A percentile compares a stretch with the other conserved stretches of the same genome.
These are phyloP conservation scores for Tolypeutes matacus DNA, from an alignment of 2,797 vertebrate genomes.

Conservation along the genomic window DNA sequence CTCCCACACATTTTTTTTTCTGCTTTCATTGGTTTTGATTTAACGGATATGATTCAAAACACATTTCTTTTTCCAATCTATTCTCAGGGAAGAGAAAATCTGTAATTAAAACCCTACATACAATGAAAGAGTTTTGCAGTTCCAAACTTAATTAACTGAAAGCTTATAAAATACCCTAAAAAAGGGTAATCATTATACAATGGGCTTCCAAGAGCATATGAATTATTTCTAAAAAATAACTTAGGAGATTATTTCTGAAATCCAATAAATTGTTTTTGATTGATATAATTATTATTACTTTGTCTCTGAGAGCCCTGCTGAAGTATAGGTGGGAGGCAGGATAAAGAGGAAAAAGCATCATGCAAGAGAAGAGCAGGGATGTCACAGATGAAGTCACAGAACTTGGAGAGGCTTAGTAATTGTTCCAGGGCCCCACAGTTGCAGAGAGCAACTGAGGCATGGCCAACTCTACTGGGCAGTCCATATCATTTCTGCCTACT, in stretches of 20 bases:
- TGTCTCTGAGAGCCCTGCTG: too few species aligned
- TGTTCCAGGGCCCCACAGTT: too few species aligned
- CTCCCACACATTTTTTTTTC: neutral
- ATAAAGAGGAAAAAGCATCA: too few species aligned
- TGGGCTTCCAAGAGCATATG: neutral
- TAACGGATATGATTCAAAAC: conserved; percentile 25
- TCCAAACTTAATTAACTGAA: neutral
- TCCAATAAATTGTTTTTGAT: too few species aligned
- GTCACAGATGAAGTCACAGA: too few species aligned
- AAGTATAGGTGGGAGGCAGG: too few species aligned
- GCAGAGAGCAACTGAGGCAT: too few species aligned
- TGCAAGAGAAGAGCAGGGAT: too few species aligned
- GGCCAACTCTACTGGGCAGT: too few species aligned
- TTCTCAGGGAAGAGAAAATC: neutral
- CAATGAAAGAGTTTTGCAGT: neutral
- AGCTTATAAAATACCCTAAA: neutral
- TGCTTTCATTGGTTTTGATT: neutral
- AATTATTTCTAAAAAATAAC: neutral
- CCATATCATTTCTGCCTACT: too few species aligned
- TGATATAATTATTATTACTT: too few species aligned
- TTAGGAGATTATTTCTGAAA: neutral
- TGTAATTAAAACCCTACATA: neutral
- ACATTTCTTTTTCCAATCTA: neutral
- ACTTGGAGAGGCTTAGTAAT: too few species aligned
- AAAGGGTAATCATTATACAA: neutral